Evolutionary conservation across 2,888 invertebrate genomes (phyloP), one percentile per base, ranked within the genome.

Genomic region (Tetrapedia diversipes): DNA sequence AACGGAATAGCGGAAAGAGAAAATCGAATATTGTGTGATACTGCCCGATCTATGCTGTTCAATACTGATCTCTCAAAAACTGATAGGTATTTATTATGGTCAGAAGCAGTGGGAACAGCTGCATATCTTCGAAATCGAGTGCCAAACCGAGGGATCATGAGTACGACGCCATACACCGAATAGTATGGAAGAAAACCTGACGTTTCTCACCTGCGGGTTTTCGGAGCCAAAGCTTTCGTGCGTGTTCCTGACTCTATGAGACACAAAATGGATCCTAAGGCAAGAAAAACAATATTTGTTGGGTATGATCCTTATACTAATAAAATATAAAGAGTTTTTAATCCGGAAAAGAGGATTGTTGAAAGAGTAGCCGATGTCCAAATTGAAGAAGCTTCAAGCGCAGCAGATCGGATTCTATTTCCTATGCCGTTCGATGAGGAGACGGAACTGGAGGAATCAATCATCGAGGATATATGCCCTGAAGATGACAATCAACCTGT

Each of bases 1-100:
- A 91, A 91, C 77, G 89, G 89, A 0, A 71, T 82, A 8, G 86
- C 89, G 6, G 89, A 91, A 68, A 43, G 86, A 19, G 77, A 73
- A 45, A 88, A 86, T 49, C 37, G 86, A 1, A 83, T 82, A 8
- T 29, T 86, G 1, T 80, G 86, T 16, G 87, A 87, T 63, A 85
- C 71, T 47, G 83, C 82, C n/a, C 77, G 78, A 37, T 85, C 86
- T 24, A 79, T 89, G 80, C 11, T 88, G 10, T 77, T 83, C 45
- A 85, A 80, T 41, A 84, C 81, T 8, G 74, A 83, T 24, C 61
- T 89, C 10, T 68, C 61, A 24, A 77, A 81, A n/a, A 76, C 65
- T 16, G 67, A 73, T 73, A 24, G 60, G 34, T 34, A 53, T 39
- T n/a, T 73, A 29, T 37, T 77, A 1, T 77, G 64, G 64, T 63